These are phyloP conservation scores for Melieria picta DNA, from an alignment of 2,888 invertebrate genomes.

Conservation along the genomic window DNA sequence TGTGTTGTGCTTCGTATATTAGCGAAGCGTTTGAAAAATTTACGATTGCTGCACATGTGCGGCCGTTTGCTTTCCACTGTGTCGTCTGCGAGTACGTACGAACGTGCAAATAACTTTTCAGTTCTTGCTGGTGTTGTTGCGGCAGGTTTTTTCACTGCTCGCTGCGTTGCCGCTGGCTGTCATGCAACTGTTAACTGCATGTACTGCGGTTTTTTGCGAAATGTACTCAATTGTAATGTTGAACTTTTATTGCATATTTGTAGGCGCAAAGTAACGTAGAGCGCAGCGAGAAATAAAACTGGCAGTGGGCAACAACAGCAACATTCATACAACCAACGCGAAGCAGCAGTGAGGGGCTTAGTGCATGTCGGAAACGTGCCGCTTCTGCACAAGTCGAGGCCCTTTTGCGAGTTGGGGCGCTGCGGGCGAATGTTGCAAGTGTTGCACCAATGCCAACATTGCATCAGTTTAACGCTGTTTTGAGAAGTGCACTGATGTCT, in stretches of 20 bases:
- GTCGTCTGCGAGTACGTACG: too few species aligned
- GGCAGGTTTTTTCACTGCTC: neutral
- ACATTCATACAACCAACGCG: too few species aligned
- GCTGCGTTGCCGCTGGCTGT: too few species aligned
- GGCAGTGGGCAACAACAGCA: neutral
- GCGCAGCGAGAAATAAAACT: neutral
- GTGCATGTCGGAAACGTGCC: neutral
- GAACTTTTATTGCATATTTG: constrained; percentile 46
- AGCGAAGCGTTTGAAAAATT: constrained; percentile 28
- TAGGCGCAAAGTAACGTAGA: constrained; percentile 39
- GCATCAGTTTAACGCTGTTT: too few species aligned
- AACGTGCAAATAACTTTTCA: too few species aligned
- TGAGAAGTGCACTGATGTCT: too few species aligned
- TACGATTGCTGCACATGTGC: neutral
- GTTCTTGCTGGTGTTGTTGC: too few species aligned
- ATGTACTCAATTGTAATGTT: constrained; percentile 44
- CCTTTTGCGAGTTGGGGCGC: neutral
- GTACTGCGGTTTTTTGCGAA: constrained; percentile 36
- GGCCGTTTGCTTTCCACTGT: too few species aligned
- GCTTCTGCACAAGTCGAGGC: neutral
- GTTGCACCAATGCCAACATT: too few species aligned
- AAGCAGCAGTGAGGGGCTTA: too few species aligned
- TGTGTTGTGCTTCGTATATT: constrained; percentile 10
- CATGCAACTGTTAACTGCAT: constrained; percentile 16
- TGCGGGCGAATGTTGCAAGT: too few species aligned